Conservation (phyloP, 2,113 vertebrate species). For the Cichladusa arquata region DNA sequence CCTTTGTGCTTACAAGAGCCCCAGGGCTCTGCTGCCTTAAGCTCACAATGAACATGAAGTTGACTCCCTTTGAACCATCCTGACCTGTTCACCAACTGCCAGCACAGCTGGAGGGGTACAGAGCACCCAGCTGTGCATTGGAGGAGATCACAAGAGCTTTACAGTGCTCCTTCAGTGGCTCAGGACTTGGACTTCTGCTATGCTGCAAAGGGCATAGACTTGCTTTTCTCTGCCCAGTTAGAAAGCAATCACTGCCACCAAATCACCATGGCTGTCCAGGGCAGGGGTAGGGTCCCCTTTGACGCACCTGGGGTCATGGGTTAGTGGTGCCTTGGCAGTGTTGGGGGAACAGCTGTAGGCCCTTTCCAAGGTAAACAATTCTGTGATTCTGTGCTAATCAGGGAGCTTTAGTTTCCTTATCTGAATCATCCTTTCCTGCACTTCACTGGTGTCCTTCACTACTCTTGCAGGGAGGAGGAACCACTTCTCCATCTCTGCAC, state of each 20-base stretch:
- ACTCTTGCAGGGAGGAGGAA: not conserved
- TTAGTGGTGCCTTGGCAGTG: not conserved
- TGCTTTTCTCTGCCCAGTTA: not conserved
- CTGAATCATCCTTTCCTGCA: not conserved
- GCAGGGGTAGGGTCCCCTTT: not conserved
- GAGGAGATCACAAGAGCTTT: not conserved
- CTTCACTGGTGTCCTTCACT: not conserved
- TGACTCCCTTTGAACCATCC: not conserved
- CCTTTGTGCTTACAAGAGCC: not conserved
- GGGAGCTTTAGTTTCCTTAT: not conserved
- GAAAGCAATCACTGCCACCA: not conserved
- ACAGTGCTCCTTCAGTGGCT: not conserved
- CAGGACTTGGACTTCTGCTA: not conserved
- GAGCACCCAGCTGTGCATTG: not conserved
- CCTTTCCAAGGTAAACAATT: not conserved
- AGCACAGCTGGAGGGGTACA: not conserved
- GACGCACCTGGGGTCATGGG: not conserved
- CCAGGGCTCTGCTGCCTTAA: not conserved
- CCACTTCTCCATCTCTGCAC: not conserved
- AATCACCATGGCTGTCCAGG: not conserved
- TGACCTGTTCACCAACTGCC: accelerated
- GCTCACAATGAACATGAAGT: not conserved
- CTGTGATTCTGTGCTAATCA: not conserved
- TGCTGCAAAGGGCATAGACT: not conserved
- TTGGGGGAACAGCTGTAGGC: not conserved